phyloP scores from a whole-genome alignment of 2,797 vertebrate genomes.

The Lutjanus argentimaculatus region DNA sequence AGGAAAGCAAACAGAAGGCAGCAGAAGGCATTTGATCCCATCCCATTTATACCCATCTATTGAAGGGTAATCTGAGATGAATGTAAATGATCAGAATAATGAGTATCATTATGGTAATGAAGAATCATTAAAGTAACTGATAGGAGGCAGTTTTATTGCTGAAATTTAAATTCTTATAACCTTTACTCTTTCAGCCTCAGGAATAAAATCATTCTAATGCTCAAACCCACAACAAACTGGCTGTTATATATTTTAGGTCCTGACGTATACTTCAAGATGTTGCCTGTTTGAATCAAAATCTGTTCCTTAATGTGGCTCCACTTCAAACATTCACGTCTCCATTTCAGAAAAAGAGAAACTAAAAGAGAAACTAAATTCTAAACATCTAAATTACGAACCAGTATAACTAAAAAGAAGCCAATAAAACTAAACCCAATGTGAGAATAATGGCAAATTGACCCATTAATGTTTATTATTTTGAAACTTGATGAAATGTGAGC shows the following conservation, averaged over 20 bases:
- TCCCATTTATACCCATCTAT: not conserved
- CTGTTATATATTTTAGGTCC: not conserved
- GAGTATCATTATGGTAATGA: not conserved
- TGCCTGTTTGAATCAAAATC: constrained; percentile 3
- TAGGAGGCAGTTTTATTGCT: not conserved
- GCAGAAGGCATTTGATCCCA: not conserved
- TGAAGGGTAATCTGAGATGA: constrained; percentile 11
- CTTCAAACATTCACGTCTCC: not conserved
- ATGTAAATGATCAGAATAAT: not conserved
- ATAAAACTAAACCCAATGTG: constrained; percentile 27
- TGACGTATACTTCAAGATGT: not conserved
- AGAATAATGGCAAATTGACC: constrained; percentile 28
- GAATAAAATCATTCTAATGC: not conserved
- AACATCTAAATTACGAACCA: constrained; percentile 11
- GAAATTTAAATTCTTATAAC: not conserved
- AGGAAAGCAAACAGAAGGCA: constrained; percentile 31
- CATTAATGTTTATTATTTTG: constrained; percentile 39
- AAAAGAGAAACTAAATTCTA: not conserved
- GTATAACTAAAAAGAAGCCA: constrained; percentile 24
- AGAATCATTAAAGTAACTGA: not conserved
- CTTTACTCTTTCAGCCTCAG: not conserved
- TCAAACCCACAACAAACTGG: not conserved
- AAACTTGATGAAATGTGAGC: constrained; percentile 34
- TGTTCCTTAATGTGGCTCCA: not conserved
- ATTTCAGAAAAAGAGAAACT: not conserved